Evolutionary conservation across 2,797 vertebrate species (phyloP), one percentile per base, ranked within the genome.

Genomic region (Pempheris klunzingeri): DNA sequence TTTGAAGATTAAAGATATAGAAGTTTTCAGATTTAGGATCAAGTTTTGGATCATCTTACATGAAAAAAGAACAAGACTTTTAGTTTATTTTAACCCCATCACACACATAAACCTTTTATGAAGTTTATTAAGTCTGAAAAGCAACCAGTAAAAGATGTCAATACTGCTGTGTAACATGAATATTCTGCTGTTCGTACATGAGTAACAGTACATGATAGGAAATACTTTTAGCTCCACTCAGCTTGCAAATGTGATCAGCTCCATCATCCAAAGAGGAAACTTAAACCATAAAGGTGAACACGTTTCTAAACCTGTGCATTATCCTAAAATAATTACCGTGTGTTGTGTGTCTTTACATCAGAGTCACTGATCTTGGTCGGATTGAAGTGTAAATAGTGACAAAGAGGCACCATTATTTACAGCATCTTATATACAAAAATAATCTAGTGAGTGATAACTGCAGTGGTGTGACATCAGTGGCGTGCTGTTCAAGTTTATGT

Each of bases 391-490:
- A 69, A 78, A 73, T 64, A 54, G 32, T 26, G 39, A 68, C 63
- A 38, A 52, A 73, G 77, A 88, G 74, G 81, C 82, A 80, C 63
- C 30, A 34, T 30, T 47, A 80, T 86, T 67, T 79, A 75, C 60
- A 77, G 18, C 36, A 50, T 64, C 22, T 52, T 58, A 59, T 63
- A 50, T 63, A 76, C 77, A 80, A 72, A 71, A 82, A 69, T 41
- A 44, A 63, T 76, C 67, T 72, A 87, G 82, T 84, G 70, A 61
- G 15, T 17, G 7, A 72, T 44, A 38, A 36, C 58, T 54, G 69
- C 57, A 58, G 54, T 26, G 28, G 11, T 74, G 49, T 55, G 38
- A 43, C 17, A 67, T 52, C 60, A 77, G 75, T 61, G 28, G 26
- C 80, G 62, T 46, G 32, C 36, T 66, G 38, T 74, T 85, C 67